phyloP scores from a whole-genome alignment of 2,113 vertebrate genomes.

The Siphamia tubifer region DNA sequence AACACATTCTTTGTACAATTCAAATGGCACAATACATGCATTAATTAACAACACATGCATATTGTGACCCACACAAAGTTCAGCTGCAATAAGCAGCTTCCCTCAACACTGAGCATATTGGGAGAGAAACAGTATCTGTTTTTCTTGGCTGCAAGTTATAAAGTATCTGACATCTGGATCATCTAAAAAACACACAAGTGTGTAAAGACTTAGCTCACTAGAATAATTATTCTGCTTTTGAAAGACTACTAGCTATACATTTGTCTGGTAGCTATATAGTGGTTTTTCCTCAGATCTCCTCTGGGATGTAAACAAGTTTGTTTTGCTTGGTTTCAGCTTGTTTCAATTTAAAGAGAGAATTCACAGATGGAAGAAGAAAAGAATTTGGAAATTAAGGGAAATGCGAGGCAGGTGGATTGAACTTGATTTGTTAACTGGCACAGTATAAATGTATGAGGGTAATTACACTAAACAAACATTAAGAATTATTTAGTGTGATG shows the following conservation, averaged over 20 bases:
- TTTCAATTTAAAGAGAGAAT: neutral
- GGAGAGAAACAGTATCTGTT: constrained; percentile 31
- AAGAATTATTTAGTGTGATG: too few relatives aligned
- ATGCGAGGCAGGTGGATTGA: neutral
- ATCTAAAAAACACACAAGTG: constrained; percentile 34
- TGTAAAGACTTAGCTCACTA: constrained; percentile 32
- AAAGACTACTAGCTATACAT: constrained; percentile 40
- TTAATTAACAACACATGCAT: constrained; percentile 50
- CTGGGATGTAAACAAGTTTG: constrained; percentile 2
- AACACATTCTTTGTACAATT: constrained; percentile 36
- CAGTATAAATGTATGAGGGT: too few relatives aligned
- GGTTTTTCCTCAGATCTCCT: constrained; percentile 20
- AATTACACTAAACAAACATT: too few relatives aligned
- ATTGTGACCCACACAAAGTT: neutral
- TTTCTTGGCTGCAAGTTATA: constrained; percentile 1
- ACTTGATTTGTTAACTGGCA: neutral
- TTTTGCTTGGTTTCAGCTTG: neutral
- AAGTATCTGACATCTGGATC: constrained; percentile 34
- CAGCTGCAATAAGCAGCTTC: constrained; percentile 27
- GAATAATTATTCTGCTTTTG: constrained; percentile 35
- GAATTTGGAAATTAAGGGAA: neutral
- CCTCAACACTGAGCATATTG: constrained; percentile 16
- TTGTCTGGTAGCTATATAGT: constrained; percentile 18
- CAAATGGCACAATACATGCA: constrained; percentile 18
- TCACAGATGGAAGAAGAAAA: neutral